Evolutionary conservation across 2,797 vertebrate species (phyloP).

Genomic region (Onychomys leucogaster): DNA sequence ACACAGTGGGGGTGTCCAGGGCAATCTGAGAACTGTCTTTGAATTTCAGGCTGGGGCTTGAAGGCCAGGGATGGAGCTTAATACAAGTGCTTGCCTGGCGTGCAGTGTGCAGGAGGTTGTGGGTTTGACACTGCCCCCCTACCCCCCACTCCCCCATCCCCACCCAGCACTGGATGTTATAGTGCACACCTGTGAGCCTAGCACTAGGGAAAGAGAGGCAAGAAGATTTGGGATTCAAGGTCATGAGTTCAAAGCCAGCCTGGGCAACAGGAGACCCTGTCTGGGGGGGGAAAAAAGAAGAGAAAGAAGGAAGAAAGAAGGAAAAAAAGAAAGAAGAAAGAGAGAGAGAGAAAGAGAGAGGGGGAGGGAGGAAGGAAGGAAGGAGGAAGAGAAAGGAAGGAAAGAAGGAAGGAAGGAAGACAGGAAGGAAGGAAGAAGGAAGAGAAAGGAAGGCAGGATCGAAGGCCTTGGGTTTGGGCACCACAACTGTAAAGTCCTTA

Average conservation of each 20-base stretch:
- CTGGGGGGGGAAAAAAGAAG: too few relatives aligned
- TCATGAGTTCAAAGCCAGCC: neutral
- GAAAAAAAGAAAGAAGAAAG: accelerated
- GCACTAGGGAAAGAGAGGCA: neutral
- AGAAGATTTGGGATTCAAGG: neutral
- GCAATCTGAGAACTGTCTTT: neutral
- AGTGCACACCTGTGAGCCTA: neutral
- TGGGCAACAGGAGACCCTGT: neutral
- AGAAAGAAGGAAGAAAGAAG: accelerated
- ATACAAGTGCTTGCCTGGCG: neutral
- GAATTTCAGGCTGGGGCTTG: neutral
- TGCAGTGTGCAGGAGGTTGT: neutral
- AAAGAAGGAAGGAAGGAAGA: neutral
- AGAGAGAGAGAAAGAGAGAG: too few relatives aligned
- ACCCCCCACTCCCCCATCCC: too few relatives aligned
- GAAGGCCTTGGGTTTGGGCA: neutral
- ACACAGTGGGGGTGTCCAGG: accelerated
- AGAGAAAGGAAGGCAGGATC: accelerated
- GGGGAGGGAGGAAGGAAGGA: too few relatives aligned
- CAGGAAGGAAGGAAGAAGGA: accelerated
- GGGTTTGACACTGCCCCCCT: neutral
- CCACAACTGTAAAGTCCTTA: neutral
- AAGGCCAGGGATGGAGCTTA: neutral
- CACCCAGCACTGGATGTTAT: neutral
- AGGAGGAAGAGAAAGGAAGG: accelerated